phyloP scores from a whole-genome alignment of 2,797 vertebrate species.

The Schizothorax lantsangensis region DNA sequence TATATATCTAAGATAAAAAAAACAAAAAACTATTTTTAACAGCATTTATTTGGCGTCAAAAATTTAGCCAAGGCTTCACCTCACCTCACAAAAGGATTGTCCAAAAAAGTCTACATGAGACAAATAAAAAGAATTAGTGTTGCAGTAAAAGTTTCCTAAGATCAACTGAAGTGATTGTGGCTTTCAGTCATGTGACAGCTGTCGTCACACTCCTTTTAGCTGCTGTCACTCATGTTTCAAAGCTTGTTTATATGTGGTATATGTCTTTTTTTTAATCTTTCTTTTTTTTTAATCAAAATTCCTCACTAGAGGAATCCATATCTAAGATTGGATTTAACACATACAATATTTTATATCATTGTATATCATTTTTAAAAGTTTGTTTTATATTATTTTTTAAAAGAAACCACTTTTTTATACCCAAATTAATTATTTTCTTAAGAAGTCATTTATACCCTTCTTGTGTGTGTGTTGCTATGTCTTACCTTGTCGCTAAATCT shows the following conservation, averaged over 20 bases:
- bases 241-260: conserved; percentile 72
- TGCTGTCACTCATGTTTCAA: conserved; percentile 64
- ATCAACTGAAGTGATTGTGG: conserved; percentile 36
- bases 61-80: too few species aligned
- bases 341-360: not conserved
- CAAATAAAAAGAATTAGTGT: too few species aligned
- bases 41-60: too few species aligned
- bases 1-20: too few species aligned
- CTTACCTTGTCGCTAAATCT: conserved; percentile 71
- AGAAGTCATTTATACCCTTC: not conserved
- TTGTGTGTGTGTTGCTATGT: conserved; percentile 35
- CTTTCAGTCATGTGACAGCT: conserved; percentile 56
- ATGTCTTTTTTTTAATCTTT: too few species aligned
- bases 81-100: not conserved
- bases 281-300: conserved; percentile 7
- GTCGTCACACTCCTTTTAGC: conserved; percentile 50
- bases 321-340: not conserved
- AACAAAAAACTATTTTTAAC: too few species aligned
- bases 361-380: not conserved
- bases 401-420: not conserved
- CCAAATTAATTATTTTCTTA: too few species aligned
- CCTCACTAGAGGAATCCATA: not conserved
- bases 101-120: not conserved
- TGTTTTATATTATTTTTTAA: not conserved
- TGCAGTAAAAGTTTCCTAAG: not conserved